These are phyloP conservation scores for Hafferia zeledoni DNA, from an alignment of 2,797 vertebrate species.

Conservation along the genomic window DNA sequence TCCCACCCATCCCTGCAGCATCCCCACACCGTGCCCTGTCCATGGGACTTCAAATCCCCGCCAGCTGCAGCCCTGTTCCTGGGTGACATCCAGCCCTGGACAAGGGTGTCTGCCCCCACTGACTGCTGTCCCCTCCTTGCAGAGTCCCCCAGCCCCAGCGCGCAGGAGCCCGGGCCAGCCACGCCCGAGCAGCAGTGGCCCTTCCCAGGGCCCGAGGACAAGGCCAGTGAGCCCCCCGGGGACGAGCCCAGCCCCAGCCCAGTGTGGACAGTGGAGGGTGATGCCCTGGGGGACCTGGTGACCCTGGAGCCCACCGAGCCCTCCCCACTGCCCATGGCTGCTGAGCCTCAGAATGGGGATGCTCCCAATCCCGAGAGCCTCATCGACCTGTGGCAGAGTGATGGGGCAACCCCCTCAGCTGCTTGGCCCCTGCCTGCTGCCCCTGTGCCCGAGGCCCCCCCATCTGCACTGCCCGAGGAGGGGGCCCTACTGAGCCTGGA, in stretches of 20 bases:
- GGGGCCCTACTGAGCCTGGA: constrained; percentile 89
- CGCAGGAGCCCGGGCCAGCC: constrained; percentile 36
- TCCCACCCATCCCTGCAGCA: background rate
- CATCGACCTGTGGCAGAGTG: constrained; percentile 80
- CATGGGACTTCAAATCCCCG: background rate
- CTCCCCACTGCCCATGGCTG: background rate
- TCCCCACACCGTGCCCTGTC: background rate
- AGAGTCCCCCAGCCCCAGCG: constrained; percentile 61
- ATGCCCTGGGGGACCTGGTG: constrained; percentile 66
- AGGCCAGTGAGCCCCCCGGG: constrained; percentile 11
- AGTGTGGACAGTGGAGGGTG: constrained; percentile 33
- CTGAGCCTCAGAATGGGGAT: background rate
- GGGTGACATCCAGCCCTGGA: background rate
- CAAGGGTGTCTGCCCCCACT: background rate
- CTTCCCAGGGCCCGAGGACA: constrained; percentile 18
- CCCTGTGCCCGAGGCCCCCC: constrained; percentile 48
- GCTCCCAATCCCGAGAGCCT: constrained; percentile 65
- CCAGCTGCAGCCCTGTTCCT: background rate
- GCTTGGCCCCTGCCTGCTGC: constrained; percentile 46
- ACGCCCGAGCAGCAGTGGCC: constrained; percentile 56
- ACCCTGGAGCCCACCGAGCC: constrained; percentile 52
- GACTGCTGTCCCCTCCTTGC: constrained; percentile 18
- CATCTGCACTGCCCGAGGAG: background rate
- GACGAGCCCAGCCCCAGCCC: background rate
- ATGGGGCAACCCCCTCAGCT: constrained; percentile 11